A percentile compares a stretch with the other conserved stretches of the same genome.
phyloP scores from a whole-genome alignment of 2,888 invertebrate species.

The Azorinus chamasolen region DNA sequence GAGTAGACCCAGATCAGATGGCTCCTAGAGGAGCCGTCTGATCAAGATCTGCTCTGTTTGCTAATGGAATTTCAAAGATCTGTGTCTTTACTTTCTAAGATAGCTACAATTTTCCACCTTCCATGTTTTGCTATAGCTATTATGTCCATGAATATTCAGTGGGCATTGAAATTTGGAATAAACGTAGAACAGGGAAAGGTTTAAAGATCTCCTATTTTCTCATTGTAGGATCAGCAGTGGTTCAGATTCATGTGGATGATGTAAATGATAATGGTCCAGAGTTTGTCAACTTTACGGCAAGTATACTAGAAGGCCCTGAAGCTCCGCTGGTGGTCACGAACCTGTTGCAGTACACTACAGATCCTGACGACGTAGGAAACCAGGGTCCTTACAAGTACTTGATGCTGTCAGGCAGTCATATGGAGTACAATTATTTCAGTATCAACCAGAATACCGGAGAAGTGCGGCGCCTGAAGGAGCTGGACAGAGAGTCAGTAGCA shows the following conservation, averaged over 20 bases:
- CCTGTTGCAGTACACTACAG: constrained; percentile 86
- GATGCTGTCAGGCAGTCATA: constrained; percentile 89
- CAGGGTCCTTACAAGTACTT: constrained; percentile 95
- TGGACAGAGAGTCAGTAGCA: constrained; percentile 94
- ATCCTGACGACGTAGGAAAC: constrained; percentile 96
- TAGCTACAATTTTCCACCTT: too few relatives aligned
- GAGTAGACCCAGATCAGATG: too few relatives aligned
- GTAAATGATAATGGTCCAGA: constrained; percentile 97
- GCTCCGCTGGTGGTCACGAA: constrained; percentile 69
- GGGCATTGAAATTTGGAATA: too few relatives aligned
- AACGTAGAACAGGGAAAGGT: too few relatives aligned
- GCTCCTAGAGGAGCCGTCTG: too few relatives aligned
- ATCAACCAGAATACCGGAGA: constrained; percentile 93
- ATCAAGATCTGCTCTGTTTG: too few relatives aligned
- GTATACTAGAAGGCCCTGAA: constrained; percentile 75
- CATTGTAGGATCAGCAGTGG: constrained; percentile 91
- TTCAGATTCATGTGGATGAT: constrained; percentile 93
- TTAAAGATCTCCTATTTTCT: too few relatives aligned
- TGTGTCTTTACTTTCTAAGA: too few relatives aligned
- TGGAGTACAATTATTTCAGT: constrained; percentile 91
- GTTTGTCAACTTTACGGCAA: constrained; percentile 88
- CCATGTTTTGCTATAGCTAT: too few relatives aligned
- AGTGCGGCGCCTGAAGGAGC: constrained; percentile 91
- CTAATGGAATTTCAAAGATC: too few relatives aligned
- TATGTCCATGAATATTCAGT: too few relatives aligned